A percentile compares a stretch with the other conserved stretches of the same genome.
Evolutionary conservation across 2,113 vertebrate genomes (phyloP).

Genomic region (Hepsetus odoe): DNA sequence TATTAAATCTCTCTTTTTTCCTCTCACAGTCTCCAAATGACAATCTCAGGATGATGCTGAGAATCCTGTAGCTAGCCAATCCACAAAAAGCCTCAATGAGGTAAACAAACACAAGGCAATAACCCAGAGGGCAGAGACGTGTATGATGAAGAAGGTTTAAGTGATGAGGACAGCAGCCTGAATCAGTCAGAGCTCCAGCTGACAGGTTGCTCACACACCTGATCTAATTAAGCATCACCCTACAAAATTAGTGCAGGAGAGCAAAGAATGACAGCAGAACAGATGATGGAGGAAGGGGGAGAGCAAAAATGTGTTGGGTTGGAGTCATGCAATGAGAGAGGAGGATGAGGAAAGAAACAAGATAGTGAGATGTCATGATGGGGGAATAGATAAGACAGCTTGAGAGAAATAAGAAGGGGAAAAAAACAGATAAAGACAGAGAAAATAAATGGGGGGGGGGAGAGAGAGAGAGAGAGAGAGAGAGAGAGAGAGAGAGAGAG

Average conservation of each 20-base stretch:
- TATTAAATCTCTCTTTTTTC: background rate
- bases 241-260: background rate
- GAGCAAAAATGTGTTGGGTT: background rate
- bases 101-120: too few relatives aligned
- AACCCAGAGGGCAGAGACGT: too few relatives aligned
- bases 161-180: background rate
- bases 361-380: background rate
- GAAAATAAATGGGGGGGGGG: too few relatives aligned
- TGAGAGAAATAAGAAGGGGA: background rate
- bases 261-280: background rate
- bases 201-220: conserved; percentile 12
- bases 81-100: too few relatives aligned
- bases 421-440: too few relatives aligned
- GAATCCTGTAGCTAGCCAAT: too few relatives aligned
- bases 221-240: background rate
- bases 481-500: background rate
- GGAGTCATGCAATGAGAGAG: background rate
- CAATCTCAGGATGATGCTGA: too few relatives aligned
- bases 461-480: too few relatives aligned
- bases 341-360: background rate
- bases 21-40: too few relatives aligned
- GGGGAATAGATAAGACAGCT: background rate
- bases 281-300: background rate
- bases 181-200: background rate
- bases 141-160: background rate